phyloP scores from a whole-genome alignment of 1,140 invertebrate species.

The Gyrodactylus salaris region DNA sequence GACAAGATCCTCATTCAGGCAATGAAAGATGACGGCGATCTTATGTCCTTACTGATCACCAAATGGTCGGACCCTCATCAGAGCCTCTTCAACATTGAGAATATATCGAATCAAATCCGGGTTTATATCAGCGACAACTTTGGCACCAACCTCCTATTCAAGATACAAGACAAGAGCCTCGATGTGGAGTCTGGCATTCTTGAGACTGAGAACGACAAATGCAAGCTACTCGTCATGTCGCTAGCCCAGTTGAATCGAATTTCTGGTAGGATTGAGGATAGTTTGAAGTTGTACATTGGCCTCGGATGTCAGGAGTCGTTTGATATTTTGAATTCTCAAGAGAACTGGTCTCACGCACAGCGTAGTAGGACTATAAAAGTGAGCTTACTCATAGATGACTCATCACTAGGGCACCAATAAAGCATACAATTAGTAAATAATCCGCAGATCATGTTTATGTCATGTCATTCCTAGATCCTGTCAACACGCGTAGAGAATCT shows the following conservation, averaged over 20 bases:
- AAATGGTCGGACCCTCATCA: not conserved
- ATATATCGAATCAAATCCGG: not conserved
- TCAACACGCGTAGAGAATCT: not conserved
- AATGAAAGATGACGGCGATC: not conserved
- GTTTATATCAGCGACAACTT: not conserved
- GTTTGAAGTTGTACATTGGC: not conserved
- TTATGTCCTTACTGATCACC: not conserved
- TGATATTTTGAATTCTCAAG: not conserved
- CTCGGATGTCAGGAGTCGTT: not conserved
- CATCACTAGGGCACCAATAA: too few relatives aligned
- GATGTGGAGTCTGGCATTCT: not conserved
- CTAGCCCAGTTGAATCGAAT: not conserved
- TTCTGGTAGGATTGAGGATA: not conserved
- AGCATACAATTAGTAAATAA: too few relatives aligned
- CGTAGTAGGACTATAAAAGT: not conserved
- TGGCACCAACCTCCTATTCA: not conserved
- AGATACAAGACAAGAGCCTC: not conserved
- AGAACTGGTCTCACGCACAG: not conserved
- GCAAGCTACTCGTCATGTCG: not conserved
- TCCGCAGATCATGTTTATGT: too few relatives aligned
- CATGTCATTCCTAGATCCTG: too few relatives aligned
- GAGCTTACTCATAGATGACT: too few relatives aligned
- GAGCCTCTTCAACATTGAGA: not conserved
- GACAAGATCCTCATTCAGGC: not conserved
- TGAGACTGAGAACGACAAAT: not conserved